A percentile compares a stretch with the other conserved stretches of the same genome.
These are phyloP conservation scores for Melanotaenia parkinsoni DNA, from an alignment of 2,797 vertebrate species.

Conservation along the genomic window DNA sequence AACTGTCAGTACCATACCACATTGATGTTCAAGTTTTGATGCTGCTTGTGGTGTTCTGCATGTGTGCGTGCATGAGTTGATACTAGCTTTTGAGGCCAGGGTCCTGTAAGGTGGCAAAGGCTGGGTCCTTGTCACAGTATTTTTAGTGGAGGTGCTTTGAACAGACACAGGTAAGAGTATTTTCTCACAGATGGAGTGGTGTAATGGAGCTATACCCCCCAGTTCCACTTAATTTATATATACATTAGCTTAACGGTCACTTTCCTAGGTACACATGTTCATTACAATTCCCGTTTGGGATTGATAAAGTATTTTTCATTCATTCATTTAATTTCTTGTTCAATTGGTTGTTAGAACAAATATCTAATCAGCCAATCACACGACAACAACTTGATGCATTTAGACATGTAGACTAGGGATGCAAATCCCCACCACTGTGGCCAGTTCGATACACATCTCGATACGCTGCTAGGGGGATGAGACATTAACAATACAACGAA, in stretches of 20 bases:
- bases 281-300: too few species aligned
- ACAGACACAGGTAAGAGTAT: conserved; percentile 54
- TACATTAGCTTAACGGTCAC: too few species aligned
- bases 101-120: conserved; percentile 39
- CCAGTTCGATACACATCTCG: too few species aligned
- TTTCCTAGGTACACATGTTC: too few species aligned
- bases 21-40: conserved; percentile 69
- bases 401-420: too few species aligned
- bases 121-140: conserved; percentile 51
- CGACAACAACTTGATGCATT: too few species aligned
- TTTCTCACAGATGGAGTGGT: conserved; percentile 50
- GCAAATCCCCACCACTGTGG: too few species aligned
- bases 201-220: conserved; percentile 62
- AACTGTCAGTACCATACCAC: conserved; percentile 62
- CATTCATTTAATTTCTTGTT: background rate
- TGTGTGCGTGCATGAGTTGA: conserved; percentile 25
- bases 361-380: too few species aligned
- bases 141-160: conserved; percentile 39
- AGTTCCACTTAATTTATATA: too few species aligned
- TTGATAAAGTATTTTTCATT: background rate
- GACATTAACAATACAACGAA: too few species aligned
- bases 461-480: too few species aligned
- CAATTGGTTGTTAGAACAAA: too few species aligned
- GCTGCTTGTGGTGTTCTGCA: conserved; percentile 57
- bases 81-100: conserved; percentile 28